Evolutionary conservation across 2,888 invertebrate genomes (phyloP).

Genomic region (Apamea epomidion): DNA sequence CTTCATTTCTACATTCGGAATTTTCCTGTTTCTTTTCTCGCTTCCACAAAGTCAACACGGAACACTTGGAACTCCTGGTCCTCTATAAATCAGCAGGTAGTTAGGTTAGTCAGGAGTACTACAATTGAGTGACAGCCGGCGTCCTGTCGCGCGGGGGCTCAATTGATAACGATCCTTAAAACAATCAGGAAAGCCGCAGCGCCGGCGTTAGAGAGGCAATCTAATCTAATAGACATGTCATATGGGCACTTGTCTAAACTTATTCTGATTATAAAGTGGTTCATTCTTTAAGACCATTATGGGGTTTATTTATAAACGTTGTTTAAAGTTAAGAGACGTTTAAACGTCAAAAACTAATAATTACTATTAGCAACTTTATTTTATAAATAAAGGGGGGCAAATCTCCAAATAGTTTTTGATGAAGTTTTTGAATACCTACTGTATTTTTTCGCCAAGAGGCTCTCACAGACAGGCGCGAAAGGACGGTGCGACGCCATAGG

Average conservation of each 20-base stretch:
- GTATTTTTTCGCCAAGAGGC: not conserved
- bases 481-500: not conserved
- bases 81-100: constrained; percentile 59
- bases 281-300: not conserved
- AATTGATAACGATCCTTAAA: constrained; percentile 66
- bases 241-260: constrained; percentile 40
- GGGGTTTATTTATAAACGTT: not conserved
- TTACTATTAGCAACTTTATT: not conserved
- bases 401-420: not conserved
- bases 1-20: not conserved
- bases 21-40: not conserved
- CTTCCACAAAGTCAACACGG: constrained; percentile 8
- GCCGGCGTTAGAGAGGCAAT: constrained; percentile 66
- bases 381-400: not conserved
- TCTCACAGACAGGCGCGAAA: not conserved
- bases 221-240: constrained; percentile 46
- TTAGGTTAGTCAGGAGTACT: constrained; percentile 41
- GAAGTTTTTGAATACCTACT: not conserved
- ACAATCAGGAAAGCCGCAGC: constrained; percentile 59
- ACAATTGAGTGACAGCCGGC: constrained; percentile 67
- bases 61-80: constrained; percentile 35
- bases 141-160: constrained; percentile 62
- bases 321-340: not conserved
- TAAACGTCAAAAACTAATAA: not conserved
- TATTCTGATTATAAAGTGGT: not conserved